phyloP scores from a whole-genome alignment of 2,888 invertebrate genomes.

The Sepioteuthis lessoniana region DNA sequence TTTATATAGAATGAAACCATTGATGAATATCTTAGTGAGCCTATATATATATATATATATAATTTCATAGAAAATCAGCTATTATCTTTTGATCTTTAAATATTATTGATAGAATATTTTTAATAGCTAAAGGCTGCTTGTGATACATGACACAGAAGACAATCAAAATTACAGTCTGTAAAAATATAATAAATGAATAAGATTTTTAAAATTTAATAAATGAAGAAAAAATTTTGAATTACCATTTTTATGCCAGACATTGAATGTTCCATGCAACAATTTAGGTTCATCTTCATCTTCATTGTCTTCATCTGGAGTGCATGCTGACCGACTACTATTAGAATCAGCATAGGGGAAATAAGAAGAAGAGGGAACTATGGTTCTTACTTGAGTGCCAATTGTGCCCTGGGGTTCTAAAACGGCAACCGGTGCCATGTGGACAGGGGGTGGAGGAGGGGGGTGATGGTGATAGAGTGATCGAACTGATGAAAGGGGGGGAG shows the following conservation, averaged over 20 bases:
- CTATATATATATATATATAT: no score
- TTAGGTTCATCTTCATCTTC: not conserved
- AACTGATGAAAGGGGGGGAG: not conserved
- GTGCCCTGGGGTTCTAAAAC: not conserved
- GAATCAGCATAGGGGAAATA: not conserved
- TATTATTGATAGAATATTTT: no score
- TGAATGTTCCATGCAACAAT: not conserved
- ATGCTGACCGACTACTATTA: not conserved
- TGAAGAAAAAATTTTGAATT: not conserved
- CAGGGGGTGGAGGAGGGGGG: not conserved
- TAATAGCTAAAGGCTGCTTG: no score
- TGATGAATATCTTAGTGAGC: no score
- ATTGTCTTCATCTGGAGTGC: not conserved
- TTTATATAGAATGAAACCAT: no score
- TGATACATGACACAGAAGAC: no score
- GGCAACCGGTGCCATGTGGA: not conserved
- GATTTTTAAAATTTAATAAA: no score
- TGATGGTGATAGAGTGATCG: not conserved
- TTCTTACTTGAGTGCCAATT: not conserved
- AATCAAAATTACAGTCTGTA: no score
- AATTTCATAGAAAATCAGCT: no score
- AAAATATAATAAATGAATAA: no score
- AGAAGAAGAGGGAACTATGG: not conserved
- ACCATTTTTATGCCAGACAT: constrained; percentile 20
- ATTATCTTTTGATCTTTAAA: no score